Percentiles rank a stretch among this genome's conserved stretches.
These are phyloP conservation scores for Sialia sialis DNA, from an alignment of 2,113 vertebrate genomes.

Conservation along the genomic window DNA sequence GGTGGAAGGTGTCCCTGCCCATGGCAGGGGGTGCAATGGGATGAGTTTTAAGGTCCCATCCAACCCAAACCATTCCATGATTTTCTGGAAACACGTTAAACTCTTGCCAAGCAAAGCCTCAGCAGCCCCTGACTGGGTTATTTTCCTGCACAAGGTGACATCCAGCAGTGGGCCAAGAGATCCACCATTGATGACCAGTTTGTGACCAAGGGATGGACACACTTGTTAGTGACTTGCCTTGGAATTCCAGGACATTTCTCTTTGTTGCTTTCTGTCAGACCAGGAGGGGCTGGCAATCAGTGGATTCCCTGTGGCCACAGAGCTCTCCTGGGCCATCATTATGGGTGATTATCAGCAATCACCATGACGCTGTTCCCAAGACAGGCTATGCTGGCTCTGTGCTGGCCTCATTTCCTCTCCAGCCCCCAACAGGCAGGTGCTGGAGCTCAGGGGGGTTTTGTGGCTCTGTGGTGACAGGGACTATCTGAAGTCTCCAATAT, in stretches of 20 bases:
- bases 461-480: neutral
- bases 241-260: neutral
- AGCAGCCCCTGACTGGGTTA: neutral
- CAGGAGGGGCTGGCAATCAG: neutral
- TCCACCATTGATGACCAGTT: fast-evolving
- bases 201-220: neutral
- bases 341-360: neutral
- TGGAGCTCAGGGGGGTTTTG: neutral
- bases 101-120: neutral
- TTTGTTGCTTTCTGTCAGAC: neutral
- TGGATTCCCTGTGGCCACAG: neutral
- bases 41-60: neutral
- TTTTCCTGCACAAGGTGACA: neutral
- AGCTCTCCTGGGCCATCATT: neutral
- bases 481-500: neutral
- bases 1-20: neutral
- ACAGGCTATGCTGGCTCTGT: neutral
- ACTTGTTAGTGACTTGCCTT: fast-evolving
- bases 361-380: neutral
- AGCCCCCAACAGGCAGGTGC: neutral
- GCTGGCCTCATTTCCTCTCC: neutral
- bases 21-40: fast-evolving
- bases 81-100: neutral
- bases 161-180: neutral
- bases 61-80: neutral